Evolutionary conservation across 1,140 invertebrate species (phyloP).

Genomic region (Gonatopus flavifemur): DNA sequence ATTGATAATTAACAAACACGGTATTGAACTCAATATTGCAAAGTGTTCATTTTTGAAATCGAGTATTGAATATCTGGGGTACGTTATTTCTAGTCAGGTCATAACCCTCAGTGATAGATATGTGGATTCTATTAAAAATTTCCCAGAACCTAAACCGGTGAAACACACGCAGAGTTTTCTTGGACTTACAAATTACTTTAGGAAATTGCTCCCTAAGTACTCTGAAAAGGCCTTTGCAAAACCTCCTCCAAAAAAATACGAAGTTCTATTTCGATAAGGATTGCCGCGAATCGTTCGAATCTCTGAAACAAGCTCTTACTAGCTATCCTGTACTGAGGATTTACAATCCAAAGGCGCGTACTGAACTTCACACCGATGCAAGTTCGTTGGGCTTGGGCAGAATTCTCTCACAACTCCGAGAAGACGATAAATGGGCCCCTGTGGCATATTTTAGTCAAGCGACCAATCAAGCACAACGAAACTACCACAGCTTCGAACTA

Average conservation of each 20-base stretch:
- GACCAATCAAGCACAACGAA: too few relatives aligned
- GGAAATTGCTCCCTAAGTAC: constrained; percentile 38
- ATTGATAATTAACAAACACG: constrained; percentile 17
- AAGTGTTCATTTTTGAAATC: constrained; percentile 36
- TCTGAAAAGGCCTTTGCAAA: constrained; percentile 30
- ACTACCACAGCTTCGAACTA: too few relatives aligned
- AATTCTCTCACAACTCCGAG: too few relatives aligned
- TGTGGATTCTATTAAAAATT: constrained; percentile 22
- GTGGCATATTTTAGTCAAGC: too few relatives aligned
- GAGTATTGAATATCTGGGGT: constrained; percentile 32
- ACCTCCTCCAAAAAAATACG: constrained; percentile 32
- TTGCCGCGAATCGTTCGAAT: too few relatives aligned
- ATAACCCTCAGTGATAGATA: constrained; percentile 24
- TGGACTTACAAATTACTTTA: constrained; percentile 46
- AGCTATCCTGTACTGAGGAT: too few relatives aligned
- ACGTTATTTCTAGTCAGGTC: constrained; percentile 18
- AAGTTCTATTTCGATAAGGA: too few relatives aligned
- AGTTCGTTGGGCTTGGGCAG: constrained; percentile 23
- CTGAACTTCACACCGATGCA: too few relatives aligned
- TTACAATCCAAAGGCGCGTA: too few relatives aligned
- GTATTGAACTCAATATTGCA: constrained; percentile 29
- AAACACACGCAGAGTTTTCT: constrained; percentile 44
- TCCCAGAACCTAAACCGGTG: constrained; percentile 27
- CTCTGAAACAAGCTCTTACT: too few relatives aligned
- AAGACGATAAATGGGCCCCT: too few relatives aligned